A percentile compares a stretch with the other conserved stretches of the same genome.
These are phyloP conservation scores for Geophilus truncorum DNA, from an alignment of 2,888 invertebrate species.

Conservation along the genomic window DNA sequence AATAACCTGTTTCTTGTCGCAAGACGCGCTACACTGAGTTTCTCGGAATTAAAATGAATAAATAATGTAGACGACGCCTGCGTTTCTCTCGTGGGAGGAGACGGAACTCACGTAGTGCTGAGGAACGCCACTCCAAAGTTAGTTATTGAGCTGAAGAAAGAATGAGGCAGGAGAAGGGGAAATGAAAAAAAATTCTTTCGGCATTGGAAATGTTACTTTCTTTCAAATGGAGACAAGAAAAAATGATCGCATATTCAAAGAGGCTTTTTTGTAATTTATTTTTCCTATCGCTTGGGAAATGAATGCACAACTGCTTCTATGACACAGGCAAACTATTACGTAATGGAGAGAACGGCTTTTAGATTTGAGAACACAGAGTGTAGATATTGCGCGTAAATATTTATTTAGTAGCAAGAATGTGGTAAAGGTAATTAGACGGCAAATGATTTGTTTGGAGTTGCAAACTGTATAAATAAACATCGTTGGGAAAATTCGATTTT, in stretches of 20 bases:
- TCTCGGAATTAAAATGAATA: conserved; percentile 20
- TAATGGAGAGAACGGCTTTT: background rate
- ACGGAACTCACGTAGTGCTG: conserved; percentile 15
- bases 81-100: conserved; percentile 9
- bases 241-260: conserved; percentile 11
- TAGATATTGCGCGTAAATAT: background rate
- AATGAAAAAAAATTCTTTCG: background rate
- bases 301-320: background rate
- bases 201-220: conserved; percentile 10
- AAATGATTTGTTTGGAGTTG: too few relatives aligned
- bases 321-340: background rate
- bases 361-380: background rate
- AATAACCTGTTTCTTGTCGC: conserved; percentile 25
- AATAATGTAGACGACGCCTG: conserved; percentile 20
- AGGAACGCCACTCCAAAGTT: conserved; percentile 11
- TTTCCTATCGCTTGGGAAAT: background rate
- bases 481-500: too few relatives aligned
- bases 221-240: conserved; percentile 8
- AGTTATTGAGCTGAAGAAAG: conserved; percentile 12
- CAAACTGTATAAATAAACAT: too few relatives aligned
- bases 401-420: background rate
- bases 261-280: background rate
- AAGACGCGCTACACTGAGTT: conserved; percentile 20
- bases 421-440: background rate
- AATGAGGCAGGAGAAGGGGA: background rate